Conservation (phyloP, 1,140 invertebrate genomes). For the Ostrea denselamellosa region DNA sequence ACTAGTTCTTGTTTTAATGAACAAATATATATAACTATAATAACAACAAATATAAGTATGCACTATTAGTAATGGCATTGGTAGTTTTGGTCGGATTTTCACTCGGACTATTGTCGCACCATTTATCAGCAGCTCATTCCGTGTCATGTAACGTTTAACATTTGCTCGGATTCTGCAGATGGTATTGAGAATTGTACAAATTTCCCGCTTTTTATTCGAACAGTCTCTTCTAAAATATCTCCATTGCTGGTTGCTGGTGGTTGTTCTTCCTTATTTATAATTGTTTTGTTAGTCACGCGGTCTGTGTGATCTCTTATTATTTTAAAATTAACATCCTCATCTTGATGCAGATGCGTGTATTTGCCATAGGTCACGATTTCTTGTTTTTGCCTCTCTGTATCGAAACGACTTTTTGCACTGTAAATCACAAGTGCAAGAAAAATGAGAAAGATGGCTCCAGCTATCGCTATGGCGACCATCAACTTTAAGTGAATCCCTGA, state of each 20-base stretch:
- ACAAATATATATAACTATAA: too few species aligned
- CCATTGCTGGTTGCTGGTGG: background rate
- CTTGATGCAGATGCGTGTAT: background rate
- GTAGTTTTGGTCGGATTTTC: too few species aligned
- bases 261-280: background rate
- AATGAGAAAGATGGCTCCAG: constrained; percentile 6
- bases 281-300: background rate
- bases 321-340: background rate
- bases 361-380: background rate
- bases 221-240: background rate
- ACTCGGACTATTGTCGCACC: too few species aligned
- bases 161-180: constrained; percentile 25
- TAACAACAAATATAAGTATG: too few species aligned
- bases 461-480: background rate
- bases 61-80: too few species aligned
- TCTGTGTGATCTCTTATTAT: background rate
- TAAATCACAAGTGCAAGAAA: background rate
- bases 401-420: constrained; percentile 8
- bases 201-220: constrained; percentile 14
- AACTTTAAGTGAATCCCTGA: constrained; percentile 15
- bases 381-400: background rate
- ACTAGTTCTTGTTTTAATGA: too few species aligned
- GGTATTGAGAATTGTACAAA: constrained; percentile 5
- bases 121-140: too few species aligned
- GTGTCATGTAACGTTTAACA: background rate